These are phyloP conservation scores for Gephyroberyx darwinii DNA, from an alignment of 2,797 vertebrate genomes.

Conservation along the genomic window DNA sequence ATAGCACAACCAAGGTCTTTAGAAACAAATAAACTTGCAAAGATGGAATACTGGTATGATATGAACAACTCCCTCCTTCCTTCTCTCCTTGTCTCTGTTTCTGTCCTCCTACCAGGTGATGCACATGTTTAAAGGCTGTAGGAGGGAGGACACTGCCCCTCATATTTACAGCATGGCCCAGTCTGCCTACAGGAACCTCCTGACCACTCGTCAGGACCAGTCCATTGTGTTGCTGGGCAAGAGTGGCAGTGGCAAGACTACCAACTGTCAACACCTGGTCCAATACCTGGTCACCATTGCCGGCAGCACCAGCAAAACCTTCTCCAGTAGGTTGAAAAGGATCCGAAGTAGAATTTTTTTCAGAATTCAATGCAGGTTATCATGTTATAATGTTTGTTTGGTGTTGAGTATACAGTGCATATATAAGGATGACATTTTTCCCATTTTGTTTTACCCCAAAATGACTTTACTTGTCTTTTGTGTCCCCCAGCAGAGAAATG, in stretches of 20 bases:
- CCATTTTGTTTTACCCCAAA: background rate
- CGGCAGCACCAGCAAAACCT: slow-evolving; percentile 89
- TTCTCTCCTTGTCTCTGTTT: background rate
- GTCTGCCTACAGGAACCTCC: slow-evolving; percentile 90
- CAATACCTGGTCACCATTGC: slow-evolving; percentile 92
- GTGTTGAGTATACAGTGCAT: background rate
- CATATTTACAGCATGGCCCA: slow-evolving; percentile 95
- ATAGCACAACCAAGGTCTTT: background rate
- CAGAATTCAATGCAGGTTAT: background rate
- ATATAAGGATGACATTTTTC: background rate
- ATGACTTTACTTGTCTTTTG: slow-evolving; percentile 6
- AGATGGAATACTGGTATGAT: background rate
- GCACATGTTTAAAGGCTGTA: slow-evolving; percentile 99
- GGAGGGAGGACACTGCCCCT: slow-evolving; percentile 91
- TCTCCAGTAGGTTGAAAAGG: slow-evolving; percentile 85
- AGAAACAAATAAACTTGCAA: slow-evolving; percentile 1
- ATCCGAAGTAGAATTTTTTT: background rate
- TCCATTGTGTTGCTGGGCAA: slow-evolving; percentile 90
- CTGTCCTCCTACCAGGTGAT: slow-evolving; percentile 86
- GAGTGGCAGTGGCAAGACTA: slow-evolving; percentile 95
- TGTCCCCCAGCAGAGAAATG: slow-evolving; percentile 89
- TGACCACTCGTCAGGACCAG: slow-evolving; percentile 97
- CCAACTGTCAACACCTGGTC: slow-evolving; percentile 94
- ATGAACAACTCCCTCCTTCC: background rate
- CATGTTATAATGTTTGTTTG: background rate